These are phyloP conservation scores for Drosophila putrida DNA, from an alignment of 2,888 invertebrate genomes.

Conservation along the genomic window DNA sequence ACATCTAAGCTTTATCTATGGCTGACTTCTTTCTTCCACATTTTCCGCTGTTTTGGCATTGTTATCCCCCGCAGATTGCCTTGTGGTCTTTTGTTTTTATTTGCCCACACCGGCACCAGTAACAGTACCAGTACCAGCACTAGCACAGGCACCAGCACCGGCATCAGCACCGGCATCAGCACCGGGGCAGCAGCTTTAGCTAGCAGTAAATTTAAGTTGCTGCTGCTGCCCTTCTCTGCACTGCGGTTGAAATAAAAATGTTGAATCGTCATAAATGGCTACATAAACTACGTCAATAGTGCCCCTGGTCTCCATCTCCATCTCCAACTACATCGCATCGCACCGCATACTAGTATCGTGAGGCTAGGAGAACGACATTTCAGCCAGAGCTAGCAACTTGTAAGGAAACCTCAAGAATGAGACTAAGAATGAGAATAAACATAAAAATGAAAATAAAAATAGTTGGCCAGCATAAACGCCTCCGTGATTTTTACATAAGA, in stretches of 20 bases:
- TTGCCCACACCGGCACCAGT: conserved; percentile 69
- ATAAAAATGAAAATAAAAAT: conserved; percentile 78
- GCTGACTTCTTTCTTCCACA: conserved; percentile 43
- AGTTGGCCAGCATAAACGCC: conserved; percentile 79
- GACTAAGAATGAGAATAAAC: conserved; percentile 74
- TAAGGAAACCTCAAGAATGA: conserved; percentile 56
- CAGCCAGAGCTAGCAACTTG: conserved; percentile 56
- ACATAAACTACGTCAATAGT: conserved; percentile 81
- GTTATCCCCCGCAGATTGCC: conserved; percentile 50
- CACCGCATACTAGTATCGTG: not conserved
- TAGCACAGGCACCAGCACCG: not conserved
- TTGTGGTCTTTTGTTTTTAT: conserved; percentile 73
- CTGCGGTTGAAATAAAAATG: conserved; percentile 80
- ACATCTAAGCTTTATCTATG: conserved; percentile 79
- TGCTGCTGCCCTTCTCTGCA: conserved; percentile 51
- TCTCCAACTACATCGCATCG: not conserved
- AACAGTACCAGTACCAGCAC: too few relatives aligned
- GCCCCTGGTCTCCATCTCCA: not conserved
- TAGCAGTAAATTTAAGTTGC: conserved; percentile 78
- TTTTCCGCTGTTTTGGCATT: conserved; percentile 75
- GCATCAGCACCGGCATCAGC: conserved; percentile 9
- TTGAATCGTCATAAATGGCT: conserved; percentile 83
- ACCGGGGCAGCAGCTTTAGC: conserved; percentile 66
- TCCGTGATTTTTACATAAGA: conserved; percentile 77
- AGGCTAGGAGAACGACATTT: conserved; percentile 44